A percentile compares a stretch with the other conserved stretches of the same genome.
These are phyloP conservation scores for Cryptosula pallasiana DNA, from an alignment of 2,888 invertebrate genomes.

Conservation along the genomic window DNA sequence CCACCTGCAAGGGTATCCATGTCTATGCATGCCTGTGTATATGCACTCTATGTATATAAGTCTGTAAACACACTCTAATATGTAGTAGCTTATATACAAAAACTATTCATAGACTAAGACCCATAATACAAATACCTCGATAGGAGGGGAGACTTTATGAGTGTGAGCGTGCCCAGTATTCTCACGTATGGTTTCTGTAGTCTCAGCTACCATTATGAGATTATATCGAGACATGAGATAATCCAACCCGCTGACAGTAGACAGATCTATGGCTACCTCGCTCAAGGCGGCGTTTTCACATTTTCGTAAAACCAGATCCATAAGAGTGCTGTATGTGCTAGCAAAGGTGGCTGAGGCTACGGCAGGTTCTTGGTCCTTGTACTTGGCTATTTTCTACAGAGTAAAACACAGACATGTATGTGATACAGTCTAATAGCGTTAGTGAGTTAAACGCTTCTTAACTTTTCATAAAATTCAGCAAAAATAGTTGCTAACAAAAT, in stretches of 20 bases:
- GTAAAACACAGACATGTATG: too few species aligned
- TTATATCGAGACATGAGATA: not conserved
- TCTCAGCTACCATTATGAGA: conserved; percentile 2
- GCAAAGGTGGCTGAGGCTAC: not conserved
- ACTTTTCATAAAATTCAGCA: too few species aligned
- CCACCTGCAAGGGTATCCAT: not conserved
- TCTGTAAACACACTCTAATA: too few species aligned
- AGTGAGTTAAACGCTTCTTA: too few species aligned
- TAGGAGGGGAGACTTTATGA: not conserved
- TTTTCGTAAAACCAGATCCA: not conserved
- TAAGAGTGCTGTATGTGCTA: not conserved
- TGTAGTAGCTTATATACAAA: too few species aligned
- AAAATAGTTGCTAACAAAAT: too few species aligned
- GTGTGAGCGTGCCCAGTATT: not conserved
- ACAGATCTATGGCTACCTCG: not conserved
- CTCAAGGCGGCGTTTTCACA: not conserved
- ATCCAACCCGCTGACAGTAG: not conserved
- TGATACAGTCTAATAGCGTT: too few species aligned
- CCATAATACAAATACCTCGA: too few species aligned
- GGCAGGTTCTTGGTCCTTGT: not conserved
- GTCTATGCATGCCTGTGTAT: too few species aligned
- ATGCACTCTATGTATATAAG: too few species aligned
- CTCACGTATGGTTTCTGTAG: not conserved
- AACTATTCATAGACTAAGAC: too few species aligned
- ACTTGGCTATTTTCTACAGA: conserved; percentile 18